Evolutionary conservation across 2,888 invertebrate species (phyloP), one percentile per base, ranked within the genome.

Genomic region (Hyposoter didymator): DNA sequence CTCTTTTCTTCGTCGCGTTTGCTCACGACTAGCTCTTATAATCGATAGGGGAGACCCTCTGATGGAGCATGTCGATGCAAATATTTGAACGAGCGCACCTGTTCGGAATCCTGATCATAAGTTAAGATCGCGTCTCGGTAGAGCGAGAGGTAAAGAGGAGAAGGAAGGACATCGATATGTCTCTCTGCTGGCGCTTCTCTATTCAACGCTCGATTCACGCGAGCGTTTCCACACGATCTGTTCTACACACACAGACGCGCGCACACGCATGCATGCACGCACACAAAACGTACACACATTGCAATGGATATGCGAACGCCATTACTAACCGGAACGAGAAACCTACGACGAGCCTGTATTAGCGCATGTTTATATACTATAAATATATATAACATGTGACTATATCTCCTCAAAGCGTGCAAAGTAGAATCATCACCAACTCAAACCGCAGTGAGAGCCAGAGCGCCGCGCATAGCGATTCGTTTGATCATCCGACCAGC

Each of bases 31-130:
- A 28, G 49, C 45, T 59, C 47, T 14, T 79, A 76, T 67, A 76
- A 72, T 59, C 70, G 52, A 19, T 64, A 64, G 28, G 39, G 79
- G 49, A 49, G 32, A 78, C 28, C 39, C 19, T 47, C 75, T 35
- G 69, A n/a, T 43, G 64, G 19, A 52, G 70, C 69, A 72, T 52
- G 82, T 79, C 47, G 70, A 67, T 75, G 85, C 75, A 82, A 79
- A 85, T 72, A 82, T 85, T 85, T 82, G 75, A 52, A 76, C 75
- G 45, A 28, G 69, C 49, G 55, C 69, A 82, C 74, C 81, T 78
- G 78, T 35, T 73, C 64, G 43, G 52, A 49, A 84, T 81, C 73
- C 62, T 22, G 73, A 78, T 78, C 74, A 70, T 52, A 78, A 84
- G 81, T 84, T 81, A 67, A 78, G 84, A 81, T 84, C 62, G 81